phyloP scores from a whole-genome alignment of 1,140 invertebrate species.

The Macrobrachium rosenbergii region DNA sequence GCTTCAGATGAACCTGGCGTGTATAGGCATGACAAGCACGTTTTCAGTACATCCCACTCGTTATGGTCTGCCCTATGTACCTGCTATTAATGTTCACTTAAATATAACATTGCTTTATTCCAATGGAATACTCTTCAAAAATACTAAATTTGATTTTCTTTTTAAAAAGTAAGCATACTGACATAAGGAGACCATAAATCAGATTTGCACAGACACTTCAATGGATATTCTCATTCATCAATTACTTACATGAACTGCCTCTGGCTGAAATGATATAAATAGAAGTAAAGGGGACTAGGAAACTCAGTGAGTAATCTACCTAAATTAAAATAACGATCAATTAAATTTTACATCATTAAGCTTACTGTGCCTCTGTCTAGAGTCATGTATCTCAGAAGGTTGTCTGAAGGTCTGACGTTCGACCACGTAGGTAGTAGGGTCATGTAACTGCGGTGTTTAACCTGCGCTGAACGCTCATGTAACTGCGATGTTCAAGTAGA shows the following conservation, averaged over 20 bases:
- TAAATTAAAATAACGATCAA: constrained; percentile 55
- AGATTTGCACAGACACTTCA: constrained; percentile 48
- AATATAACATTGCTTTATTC: too few species aligned
- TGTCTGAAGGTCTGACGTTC: constrained; percentile 65
- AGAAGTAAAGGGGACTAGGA: constrained; percentile 43
- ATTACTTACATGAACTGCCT: constrained; percentile 64
- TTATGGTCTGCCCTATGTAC: too few species aligned
- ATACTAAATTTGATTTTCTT: too few species aligned
- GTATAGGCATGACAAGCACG: constrained; percentile 54
- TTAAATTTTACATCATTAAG: constrained; percentile 63
- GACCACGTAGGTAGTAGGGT: constrained; percentile 61
- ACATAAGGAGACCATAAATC: constrained; percentile 45
- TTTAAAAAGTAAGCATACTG: too few species aligned
- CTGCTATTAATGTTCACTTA: too few species aligned
- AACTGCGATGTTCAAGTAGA: constrained; percentile 61
- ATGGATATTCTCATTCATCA: constrained; percentile 9
- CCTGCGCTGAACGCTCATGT: constrained; percentile 62
- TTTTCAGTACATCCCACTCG: too few species aligned
- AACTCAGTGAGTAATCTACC: constrained; percentile 52
- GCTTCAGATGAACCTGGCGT: constrained; percentile 47
- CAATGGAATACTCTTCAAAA: too few species aligned
- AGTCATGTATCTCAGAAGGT: constrained; percentile 60
- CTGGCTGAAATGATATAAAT: constrained; percentile 55
- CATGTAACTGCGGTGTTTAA: constrained; percentile 63
- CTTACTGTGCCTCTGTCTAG: constrained; percentile 63